Percentiles rank a stretch among this genome's conserved stretches.
These are phyloP conservation scores for Iphiclides podalirius DNA, from an alignment of 2,888 invertebrate species.

Conservation along the genomic window DNA sequence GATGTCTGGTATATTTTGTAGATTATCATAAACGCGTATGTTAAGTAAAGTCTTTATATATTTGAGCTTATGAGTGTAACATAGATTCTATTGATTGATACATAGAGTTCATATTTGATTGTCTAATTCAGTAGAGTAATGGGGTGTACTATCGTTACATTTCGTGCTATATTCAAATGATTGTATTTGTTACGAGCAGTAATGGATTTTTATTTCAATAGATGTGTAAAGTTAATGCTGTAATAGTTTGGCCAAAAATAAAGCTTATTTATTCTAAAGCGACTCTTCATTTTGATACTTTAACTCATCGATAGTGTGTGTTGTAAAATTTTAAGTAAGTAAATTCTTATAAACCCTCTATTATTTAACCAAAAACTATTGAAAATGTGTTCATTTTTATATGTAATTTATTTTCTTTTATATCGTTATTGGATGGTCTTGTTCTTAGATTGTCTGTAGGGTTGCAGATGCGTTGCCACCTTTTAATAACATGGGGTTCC, in stretches of 20 bases:
- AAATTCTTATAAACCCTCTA: too few species aligned
- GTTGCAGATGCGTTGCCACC: too few species aligned
- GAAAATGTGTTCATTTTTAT: too few species aligned
- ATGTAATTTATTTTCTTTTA: too few species aligned
- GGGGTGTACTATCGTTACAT: constrained; percentile 27
- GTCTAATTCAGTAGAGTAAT: constrained; percentile 17
- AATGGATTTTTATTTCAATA: constrained; percentile 51
- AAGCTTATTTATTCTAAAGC: constrained; percentile 73
- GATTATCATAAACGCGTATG: neutral
- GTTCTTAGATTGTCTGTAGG: too few species aligned
- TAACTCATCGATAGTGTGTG: neutral
- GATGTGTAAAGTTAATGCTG: constrained; percentile 61
- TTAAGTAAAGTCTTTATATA: constrained; percentile 10
- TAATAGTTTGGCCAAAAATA: constrained; percentile 79
- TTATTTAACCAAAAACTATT: too few species aligned
- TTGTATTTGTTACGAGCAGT: constrained; percentile 42
- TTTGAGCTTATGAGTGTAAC: constrained; percentile 25
- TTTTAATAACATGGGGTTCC: too few species aligned
- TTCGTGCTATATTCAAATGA: constrained; percentile 42
- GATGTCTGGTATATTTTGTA: too few species aligned
- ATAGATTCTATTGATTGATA: constrained; percentile 20
- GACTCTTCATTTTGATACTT: constrained; percentile 24
- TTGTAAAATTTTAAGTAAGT: too few species aligned
- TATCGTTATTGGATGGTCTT: too few species aligned
- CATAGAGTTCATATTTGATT: constrained; percentile 22